Evolutionary conservation across 2,113 vertebrate genomes (phyloP).

Genomic region (Lutjanus erythropterus): DNA sequence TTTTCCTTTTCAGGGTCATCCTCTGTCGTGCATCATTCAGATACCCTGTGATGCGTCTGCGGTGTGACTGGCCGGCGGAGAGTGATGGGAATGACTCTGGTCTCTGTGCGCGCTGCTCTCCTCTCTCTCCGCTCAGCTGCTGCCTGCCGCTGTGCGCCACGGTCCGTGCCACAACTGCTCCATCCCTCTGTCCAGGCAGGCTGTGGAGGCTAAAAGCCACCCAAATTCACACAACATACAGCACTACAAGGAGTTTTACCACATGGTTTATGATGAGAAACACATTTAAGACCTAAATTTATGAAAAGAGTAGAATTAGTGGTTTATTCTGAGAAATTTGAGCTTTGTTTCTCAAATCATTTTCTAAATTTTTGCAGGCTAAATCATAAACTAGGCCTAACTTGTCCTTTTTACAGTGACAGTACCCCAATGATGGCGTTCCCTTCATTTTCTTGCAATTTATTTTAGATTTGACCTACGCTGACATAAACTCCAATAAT

Average conservation of each 20-base stretch:
- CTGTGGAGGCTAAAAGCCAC: conserved; percentile 6
- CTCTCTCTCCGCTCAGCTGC: conserved; percentile 74
- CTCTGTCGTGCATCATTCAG: conserved; percentile 34
- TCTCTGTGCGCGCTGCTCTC: conserved; percentile 64
- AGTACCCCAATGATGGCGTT: neutral
- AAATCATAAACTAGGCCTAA: neutral
- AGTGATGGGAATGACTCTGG: conserved; percentile 65
- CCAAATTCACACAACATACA: neutral
- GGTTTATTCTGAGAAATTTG: neutral
- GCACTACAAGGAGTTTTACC: neutral
- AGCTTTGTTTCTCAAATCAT: neutral
- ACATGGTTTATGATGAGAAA: neutral
- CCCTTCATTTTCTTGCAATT: neutral
- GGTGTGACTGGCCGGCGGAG: conserved; percentile 34
- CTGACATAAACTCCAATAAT: neutral
- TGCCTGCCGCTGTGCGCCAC: conserved; percentile 66
- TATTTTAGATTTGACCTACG: neutral
- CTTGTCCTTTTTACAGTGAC: neutral
- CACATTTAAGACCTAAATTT: neutral
- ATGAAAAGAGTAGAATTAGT: neutral
- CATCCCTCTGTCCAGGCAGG: conserved; percentile 50
- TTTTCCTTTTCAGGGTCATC: conserved; percentile 16
- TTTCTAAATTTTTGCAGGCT: too few species aligned
- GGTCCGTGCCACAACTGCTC: conserved; percentile 65
- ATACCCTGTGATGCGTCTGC: conserved; percentile 36